Percentiles rank a stretch among this genome's conserved stretches.
phyloP scores from a whole-genome alignment of 2,888 invertebrate genomes.

The Watsonalla cultraria region DNA sequence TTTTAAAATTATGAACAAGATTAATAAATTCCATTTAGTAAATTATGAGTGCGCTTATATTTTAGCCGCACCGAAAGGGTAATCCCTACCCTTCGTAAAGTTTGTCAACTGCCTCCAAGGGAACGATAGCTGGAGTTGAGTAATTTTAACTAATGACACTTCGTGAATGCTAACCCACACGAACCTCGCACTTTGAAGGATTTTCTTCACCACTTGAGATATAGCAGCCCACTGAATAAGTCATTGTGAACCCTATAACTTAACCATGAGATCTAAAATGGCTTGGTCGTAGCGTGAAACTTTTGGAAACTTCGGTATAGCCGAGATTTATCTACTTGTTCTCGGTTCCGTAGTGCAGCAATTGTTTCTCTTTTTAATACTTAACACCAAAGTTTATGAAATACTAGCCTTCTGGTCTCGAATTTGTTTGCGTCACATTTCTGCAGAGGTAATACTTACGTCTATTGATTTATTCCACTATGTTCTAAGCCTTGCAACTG shows the following conservation, averaged over 20 bases:
- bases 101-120: constrained; percentile 67
- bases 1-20: neutral
- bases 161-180: constrained; percentile 33
- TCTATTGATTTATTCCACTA: no score
- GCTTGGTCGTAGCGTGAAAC: neutral
- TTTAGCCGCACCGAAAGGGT: constrained; percentile 29
- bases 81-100: constrained; percentile 51
- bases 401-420: neutral
- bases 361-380: neutral
- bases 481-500: no score
- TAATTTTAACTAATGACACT: constrained; percentile 74
- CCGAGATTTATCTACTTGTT: neutral
- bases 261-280: neutral
- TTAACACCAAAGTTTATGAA: neutral
- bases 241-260: neutral
- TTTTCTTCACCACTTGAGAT: constrained; percentile 35
- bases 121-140: constrained; percentile 64
- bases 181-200: constrained; percentile 30
- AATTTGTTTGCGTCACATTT: no score
- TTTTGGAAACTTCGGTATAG: neutral
- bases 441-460: no score
- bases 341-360: neutral
- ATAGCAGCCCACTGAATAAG: constrained; percentile 17
- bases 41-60: constrained; percentile 7
- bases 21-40: neutral